phyloP scores from a whole-genome alignment of 2,888 invertebrate genomes.

The Orthonevra nobilis region DNA sequence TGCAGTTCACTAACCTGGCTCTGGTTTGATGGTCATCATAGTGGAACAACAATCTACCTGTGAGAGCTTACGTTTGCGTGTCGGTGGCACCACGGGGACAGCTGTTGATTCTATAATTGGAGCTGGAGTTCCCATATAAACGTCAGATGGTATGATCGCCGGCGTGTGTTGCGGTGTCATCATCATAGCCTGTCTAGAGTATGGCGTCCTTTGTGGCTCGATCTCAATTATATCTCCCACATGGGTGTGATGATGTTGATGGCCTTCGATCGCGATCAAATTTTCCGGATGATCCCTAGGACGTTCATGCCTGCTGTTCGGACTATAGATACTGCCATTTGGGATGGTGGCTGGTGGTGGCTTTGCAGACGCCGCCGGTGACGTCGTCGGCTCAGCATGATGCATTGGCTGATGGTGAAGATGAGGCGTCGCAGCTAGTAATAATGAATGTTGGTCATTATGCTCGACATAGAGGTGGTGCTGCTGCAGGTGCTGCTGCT shows the following conservation, averaged over 20 bases:
- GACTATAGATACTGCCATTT: constrained; percentile 63
- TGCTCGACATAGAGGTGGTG: constrained; percentile 49
- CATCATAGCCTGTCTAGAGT: constrained; percentile 71
- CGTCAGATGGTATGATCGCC: constrained; percentile 57
- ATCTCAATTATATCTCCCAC: constrained; percentile 39
- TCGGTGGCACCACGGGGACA: constrained; percentile 72
- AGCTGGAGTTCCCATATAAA: constrained; percentile 58
- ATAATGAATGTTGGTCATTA: constrained; percentile 40
- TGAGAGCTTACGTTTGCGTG: constrained; percentile 78
- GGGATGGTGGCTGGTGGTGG: no score
- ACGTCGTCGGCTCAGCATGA: constrained; percentile 9
- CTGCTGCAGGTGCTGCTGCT: constrained; percentile 37
- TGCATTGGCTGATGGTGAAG: constrained; percentile 44
- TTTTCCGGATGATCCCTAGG: constrained; percentile 25
- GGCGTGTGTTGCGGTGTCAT: constrained; percentile 57
- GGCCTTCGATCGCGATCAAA: constrained; percentile 53
- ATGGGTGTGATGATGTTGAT: constrained; percentile 67
- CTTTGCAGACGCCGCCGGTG: no score
- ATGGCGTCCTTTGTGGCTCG: constrained; percentile 71
- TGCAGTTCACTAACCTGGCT: constrained; percentile 72
- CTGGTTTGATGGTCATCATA: constrained; percentile 74
- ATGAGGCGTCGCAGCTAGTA: constrained; percentile 28
- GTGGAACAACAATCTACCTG: constrained; percentile 77
- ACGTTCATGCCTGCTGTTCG: constrained; percentile 31
- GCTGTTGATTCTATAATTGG: constrained; percentile 73